These are phyloP conservation scores for Hirtodrosophila duncani DNA, from an alignment of 2,888 invertebrate species.

Conservation along the genomic window DNA sequence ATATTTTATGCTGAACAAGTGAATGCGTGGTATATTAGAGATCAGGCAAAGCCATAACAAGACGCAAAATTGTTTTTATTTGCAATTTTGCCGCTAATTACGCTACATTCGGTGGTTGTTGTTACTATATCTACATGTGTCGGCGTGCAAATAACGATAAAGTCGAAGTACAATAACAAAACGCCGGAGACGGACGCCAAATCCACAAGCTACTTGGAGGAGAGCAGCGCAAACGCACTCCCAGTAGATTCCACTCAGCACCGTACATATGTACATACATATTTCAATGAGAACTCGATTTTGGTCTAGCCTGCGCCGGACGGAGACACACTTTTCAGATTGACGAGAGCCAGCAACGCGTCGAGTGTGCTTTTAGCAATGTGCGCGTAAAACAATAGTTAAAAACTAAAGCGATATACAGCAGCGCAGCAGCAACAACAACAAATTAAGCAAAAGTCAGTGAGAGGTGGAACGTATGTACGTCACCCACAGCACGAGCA, in stretches of 20 bases:
- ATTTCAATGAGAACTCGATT: constrained; percentile 9
- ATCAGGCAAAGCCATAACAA: too few species aligned
- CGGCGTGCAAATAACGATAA: constrained; percentile 22
- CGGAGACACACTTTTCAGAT: constrained; percentile 57
- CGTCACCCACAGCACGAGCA: constrained; percentile 53
- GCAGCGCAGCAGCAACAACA: constrained; percentile 29
- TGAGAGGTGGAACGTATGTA: constrained; percentile 23
- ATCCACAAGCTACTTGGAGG: constrained; percentile 2
- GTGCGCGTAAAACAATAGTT: constrained; percentile 53
- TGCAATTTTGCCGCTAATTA: constrained; percentile 29
- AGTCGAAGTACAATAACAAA: constrained; percentile 33
- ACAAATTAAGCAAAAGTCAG: constrained; percentile 26
- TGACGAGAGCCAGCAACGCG: constrained; percentile 67
- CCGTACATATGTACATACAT: too few species aligned
- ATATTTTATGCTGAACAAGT: constrained; percentile 8
- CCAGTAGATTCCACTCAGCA: constrained; percentile 42
- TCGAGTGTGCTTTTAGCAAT: constrained; percentile 54
- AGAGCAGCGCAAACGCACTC: constrained; percentile 58
- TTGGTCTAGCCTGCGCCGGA: constrained; percentile 42
- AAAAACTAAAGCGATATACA: not conserved
- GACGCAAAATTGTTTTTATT: constrained; percentile 8
- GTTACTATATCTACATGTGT: too few species aligned
- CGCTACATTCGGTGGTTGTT: too few species aligned
- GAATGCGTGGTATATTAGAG: constrained; percentile 10
- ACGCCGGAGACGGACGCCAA: constrained; percentile 17